A percentile compares a stretch with the other conserved stretches of the same genome.
phyloP scores from a whole-genome alignment of 2,113 vertebrate genomes.

The Silurus glanis region DNA sequence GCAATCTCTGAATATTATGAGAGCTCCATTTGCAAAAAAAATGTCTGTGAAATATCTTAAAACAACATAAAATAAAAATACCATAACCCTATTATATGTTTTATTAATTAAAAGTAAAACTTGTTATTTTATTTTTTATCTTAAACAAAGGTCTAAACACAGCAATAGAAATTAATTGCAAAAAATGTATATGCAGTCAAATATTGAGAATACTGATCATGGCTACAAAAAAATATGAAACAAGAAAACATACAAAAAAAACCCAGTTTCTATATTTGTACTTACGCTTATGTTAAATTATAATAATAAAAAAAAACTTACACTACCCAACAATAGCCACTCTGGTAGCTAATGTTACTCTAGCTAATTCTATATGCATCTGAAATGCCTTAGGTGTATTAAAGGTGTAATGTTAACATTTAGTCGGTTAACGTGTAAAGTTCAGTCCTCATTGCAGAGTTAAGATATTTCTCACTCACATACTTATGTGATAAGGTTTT shows the following conservation, averaged over 20 bases:
- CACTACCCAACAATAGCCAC: neutral
- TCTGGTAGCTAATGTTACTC: neutral
- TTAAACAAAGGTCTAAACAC: neutral
- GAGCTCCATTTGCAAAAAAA: neutral
- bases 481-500: conserved; percentile 1
- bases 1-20: neutral
- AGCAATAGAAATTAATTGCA: neutral
- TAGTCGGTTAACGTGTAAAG: neutral
- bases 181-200: neutral
- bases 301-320: neutral
- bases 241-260: neutral
- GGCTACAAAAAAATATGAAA: neutral
- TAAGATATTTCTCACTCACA: neutral
- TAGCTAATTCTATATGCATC: neutral
- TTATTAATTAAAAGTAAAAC: neutral
- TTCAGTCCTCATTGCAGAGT: neutral
- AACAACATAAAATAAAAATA: neutral
- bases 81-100: neutral
- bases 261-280: neutral
- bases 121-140: neutral
- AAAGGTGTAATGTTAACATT: neutral
- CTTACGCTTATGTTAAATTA: neutral
- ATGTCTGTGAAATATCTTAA: neutral
- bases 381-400: neutral
- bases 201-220: conserved; percentile 15